A percentile compares a stretch with the other conserved stretches of the same genome.
Evolutionary conservation across 2,113 vertebrate genomes (phyloP).

Genomic region (Athene noctua): DNA sequence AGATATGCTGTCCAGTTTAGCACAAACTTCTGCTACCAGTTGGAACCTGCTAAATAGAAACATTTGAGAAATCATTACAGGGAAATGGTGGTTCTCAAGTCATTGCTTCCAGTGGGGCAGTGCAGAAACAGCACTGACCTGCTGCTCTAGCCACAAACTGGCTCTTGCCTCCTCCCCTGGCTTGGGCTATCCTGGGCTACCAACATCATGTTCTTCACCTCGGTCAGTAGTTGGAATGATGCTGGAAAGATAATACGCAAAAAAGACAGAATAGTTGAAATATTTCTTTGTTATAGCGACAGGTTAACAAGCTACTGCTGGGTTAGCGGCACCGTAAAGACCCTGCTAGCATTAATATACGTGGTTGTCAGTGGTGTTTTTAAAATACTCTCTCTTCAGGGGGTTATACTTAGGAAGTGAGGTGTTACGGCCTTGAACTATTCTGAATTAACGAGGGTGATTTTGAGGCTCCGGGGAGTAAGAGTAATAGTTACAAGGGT

Average conservation of each 20-base stretch:
- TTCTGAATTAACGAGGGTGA: background rate
- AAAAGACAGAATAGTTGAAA: background rate
- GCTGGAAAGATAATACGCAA: background rate
- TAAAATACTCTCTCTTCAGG: background rate
- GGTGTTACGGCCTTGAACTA: fast-evolving
- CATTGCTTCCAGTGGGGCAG: background rate
- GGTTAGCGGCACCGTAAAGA: background rate
- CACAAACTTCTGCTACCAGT: background rate
- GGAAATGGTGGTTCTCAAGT: background rate
- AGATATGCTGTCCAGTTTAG: fast-evolving
- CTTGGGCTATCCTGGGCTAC: background rate
- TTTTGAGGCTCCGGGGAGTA: background rate
- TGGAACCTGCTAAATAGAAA: background rate
- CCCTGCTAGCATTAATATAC: background rate
- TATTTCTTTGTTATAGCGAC: background rate
- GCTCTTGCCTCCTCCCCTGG: background rate
- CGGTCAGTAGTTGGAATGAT: background rate
- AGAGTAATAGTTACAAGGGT: background rate
- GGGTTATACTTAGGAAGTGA: background rate
- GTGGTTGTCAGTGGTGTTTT: fast-evolving
- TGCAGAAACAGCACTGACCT: background rate
- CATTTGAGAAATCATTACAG: background rate
- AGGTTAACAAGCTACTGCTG: background rate
- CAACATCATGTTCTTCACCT: background rate
- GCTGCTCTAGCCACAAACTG: background rate